Percentiles rank a stretch among this genome's conserved stretches.
These are phyloP conservation scores for Platypus cylindrus DNA, from an alignment of 2,888 invertebrate genomes.

Conservation along the genomic window DNA sequence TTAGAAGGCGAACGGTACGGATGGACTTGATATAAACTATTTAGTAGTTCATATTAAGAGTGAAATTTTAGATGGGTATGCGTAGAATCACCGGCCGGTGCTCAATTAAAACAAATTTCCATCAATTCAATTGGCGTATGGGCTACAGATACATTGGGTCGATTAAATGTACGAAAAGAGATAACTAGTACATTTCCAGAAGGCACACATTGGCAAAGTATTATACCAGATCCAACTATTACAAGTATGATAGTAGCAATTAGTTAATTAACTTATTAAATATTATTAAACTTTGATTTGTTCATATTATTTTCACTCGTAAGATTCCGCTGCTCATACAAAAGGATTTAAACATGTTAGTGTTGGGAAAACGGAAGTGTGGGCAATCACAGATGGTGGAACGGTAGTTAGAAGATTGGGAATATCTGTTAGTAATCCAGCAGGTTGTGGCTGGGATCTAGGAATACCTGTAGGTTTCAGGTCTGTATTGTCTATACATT, in stretches of 20 bases:
- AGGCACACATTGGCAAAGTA: slow-evolving; percentile 74
- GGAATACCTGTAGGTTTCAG: slow-evolving; percentile 45
- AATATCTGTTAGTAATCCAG: slow-evolving; percentile 55
- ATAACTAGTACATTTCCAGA: slow-evolving; percentile 63
- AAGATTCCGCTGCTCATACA: slow-evolving; percentile 30
- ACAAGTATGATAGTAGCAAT: slow-evolving; percentile 34
- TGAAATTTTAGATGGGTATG: slow-evolving; percentile 55
- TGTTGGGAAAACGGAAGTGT: slow-evolving; percentile 55
- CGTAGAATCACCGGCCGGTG: slow-evolving; percentile 56
- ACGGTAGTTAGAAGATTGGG: slow-evolving; percentile 60
- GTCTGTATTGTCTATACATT: slow-evolving; percentile 3
- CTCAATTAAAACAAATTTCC: slow-evolving; percentile 61
- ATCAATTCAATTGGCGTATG: slow-evolving; percentile 63
- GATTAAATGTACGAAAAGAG: slow-evolving; percentile 65
- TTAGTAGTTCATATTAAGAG: too few relatives aligned
- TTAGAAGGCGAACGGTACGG: slow-evolving; percentile 46
- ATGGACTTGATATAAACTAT: too few relatives aligned
- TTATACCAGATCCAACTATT: slow-evolving; percentile 45
- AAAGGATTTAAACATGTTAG: slow-evolving; percentile 58
- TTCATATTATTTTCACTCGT: slow-evolving; percentile 5
- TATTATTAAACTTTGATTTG: slow-evolving; percentile 1
- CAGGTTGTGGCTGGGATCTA: slow-evolving; percentile 67
- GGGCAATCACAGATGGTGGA: slow-evolving; percentile 63
- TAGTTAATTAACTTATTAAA: slow-evolving; percentile 1
- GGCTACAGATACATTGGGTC: slow-evolving; percentile 63